These are phyloP conservation scores for Nannoperca obscura DNA, from an alignment of 2,797 vertebrate genomes.

Conservation along the genomic window DNA sequence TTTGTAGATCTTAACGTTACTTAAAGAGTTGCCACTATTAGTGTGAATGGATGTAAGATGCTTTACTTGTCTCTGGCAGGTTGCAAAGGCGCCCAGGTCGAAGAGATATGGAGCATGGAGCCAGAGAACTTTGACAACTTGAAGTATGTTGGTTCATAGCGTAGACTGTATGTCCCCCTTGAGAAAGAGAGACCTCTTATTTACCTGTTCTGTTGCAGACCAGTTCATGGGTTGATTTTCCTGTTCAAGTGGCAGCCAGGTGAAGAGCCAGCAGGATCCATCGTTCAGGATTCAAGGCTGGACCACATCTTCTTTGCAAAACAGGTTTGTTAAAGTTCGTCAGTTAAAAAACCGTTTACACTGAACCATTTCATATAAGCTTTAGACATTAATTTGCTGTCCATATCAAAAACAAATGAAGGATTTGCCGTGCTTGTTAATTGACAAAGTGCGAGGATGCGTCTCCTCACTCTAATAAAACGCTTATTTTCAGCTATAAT, in stretches of 20 bases:
- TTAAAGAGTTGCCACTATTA: background rate
- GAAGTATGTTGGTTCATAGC: conserved; percentile 84
- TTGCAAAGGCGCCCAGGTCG: conserved; percentile 96
- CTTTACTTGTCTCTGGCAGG: conserved; percentile 79
- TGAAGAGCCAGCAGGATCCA: conserved; percentile 96
- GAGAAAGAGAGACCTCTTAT: background rate
- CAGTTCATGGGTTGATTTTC: conserved; percentile 98
- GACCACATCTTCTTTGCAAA: conserved; percentile 99
- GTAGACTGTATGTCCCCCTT: too few species aligned
- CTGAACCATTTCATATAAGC: fast-evolving
- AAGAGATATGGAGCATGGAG: conserved; percentile 99
- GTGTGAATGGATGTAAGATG: background rate
- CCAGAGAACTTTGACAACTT: conserved; percentile 98
- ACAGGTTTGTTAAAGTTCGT: conserved; percentile 84
- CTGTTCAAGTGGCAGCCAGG: conserved; percentile 99
- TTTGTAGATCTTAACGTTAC: too few species aligned
- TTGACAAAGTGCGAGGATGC: background rate
- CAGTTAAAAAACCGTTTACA: too few species aligned
- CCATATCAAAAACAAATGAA: background rate
- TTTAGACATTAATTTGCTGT: background rate
- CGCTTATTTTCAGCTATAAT: too few species aligned
- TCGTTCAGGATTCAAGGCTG: conserved; percentile 97
- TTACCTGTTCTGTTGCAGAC: conserved; percentile 84
- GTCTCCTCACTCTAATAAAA: background rate
- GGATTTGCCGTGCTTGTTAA: background rate